Base-by-base conservation (phyloP, 1,140 invertebrate genomes). In the Physella acuta region DNA sequence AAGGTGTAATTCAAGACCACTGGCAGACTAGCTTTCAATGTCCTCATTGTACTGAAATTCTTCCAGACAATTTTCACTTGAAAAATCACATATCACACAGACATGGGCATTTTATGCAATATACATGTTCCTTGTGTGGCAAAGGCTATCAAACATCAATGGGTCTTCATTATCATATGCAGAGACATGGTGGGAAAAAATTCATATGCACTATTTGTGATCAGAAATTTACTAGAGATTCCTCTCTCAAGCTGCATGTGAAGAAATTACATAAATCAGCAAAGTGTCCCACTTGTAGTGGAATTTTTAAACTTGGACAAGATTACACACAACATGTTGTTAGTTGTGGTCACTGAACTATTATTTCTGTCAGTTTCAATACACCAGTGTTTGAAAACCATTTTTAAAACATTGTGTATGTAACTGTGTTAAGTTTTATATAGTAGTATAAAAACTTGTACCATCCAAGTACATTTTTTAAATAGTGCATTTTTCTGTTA, bases 121-220 rank as follows among this genome's bases (percentile, higher is more conserved):
- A 53, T 51, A 53, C 31, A 24, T 65, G 63, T 51, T 1, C 63
- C 34, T 36, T 65, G 49, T 65, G 63, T 65, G 63, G 63, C 24
- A 65, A 65, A 55, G 44, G 63, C 49, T 65, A 65, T 34, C 30
- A 36, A 14, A 53, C 36, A 5, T 33, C 44, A 20, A 49, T 49
- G 31, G 63, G 63, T 17, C 31, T 65, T 31, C 36, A 53, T 28
- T 49, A 49, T 31, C 63, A 65, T 26, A 65, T 65, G 63, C 63
- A 65, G 51, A 51, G 1, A 17, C 63, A 65, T 26, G 24, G 53
- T 33, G 63, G 63, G 33, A 52, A 65, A 49, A 65, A 4, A 24
- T 65, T 39, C 53, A 5, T 33, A 1, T 65, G 63, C 34, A 44
- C 63, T 30, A n/a, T 65, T 3, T 65, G 63, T 36, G 26, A 65